Percentiles rank a stretch among this genome's conserved stretches.
Conservation (phyloP, 2,888 invertebrate species). For the Xestia c-nigrum region DNA sequence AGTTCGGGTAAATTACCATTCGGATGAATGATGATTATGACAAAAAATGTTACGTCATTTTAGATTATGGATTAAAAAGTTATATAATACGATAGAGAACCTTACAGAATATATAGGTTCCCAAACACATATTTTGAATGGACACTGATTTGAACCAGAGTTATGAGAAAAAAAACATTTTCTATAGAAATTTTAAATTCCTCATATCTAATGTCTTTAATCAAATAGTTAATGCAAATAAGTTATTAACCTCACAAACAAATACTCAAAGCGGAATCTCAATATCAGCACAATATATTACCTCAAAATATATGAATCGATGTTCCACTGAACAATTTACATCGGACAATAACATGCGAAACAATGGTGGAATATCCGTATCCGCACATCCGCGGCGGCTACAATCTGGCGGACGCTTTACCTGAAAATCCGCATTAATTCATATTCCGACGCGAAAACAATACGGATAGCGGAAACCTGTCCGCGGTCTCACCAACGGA, state of each 20-base stretch:
- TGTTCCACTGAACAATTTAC: constrained; percentile 62
- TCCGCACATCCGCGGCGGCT: constrained; percentile 67
- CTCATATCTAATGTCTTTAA: background rate
- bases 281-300: constrained; percentile 56
- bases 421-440: constrained; percentile 85
- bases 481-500: constrained; percentile 78
- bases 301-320: constrained; percentile 54
- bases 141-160: too few species aligned
- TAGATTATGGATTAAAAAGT: too few species aligned
- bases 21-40: too few species aligned
- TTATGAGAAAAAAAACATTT: too few species aligned
- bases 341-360: constrained; percentile 64
- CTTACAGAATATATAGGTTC: too few species aligned
- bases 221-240: background rate
- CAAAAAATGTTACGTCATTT: too few species aligned
- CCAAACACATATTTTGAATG: too few species aligned
- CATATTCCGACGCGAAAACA: constrained; percentile 82
- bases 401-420: constrained; percentile 78
- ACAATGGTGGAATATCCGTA: constrained; percentile 65
- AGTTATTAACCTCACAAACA: constrained; percentile 29
- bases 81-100: too few species aligned
- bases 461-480: constrained; percentile 83
- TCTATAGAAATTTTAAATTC: too few species aligned
- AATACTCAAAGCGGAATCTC: constrained; percentile 45
- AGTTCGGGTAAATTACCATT: too few species aligned